Conservation (phyloP, 2,797 vertebrate species). For the Notolabrus celidotus region DNA sequence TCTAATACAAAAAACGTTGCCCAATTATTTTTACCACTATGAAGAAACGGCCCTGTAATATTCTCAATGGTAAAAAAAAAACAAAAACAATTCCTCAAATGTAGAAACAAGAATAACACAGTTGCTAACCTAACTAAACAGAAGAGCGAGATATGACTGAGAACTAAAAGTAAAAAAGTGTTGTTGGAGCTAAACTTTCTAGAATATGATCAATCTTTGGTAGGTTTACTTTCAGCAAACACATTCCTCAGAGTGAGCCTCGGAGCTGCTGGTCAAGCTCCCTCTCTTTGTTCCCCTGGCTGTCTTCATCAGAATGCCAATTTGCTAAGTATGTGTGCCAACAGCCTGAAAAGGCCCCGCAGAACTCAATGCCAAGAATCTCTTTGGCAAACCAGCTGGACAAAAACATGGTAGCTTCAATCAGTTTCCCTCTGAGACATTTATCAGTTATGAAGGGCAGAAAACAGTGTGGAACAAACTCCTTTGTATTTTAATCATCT, state of each 20-base stretch:
- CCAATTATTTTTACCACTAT: too few relatives aligned
- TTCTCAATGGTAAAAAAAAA: too few relatives aligned
- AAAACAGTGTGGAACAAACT: constrained; percentile 31
- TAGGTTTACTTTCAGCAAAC: constrained; percentile 11
- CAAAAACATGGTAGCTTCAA: constrained; percentile 69
- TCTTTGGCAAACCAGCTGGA: constrained; percentile 75
- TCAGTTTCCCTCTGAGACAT: constrained; percentile 62
- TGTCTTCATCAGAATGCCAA: constrained; percentile 73
- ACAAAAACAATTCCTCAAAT: too few relatives aligned
- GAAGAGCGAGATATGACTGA: not conserved
- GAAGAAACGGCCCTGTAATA: too few relatives aligned
- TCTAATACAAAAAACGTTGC: too few relatives aligned
- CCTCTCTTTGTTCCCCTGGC: constrained; percentile 50
- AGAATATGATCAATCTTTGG: not conserved
- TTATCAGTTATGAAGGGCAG: constrained; percentile 60
- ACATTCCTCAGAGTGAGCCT: constrained; percentile 22
- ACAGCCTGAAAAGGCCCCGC: constrained; percentile 74
- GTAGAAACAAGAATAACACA: too few relatives aligned
- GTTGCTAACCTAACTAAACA: not conserved
- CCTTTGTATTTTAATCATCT: constrained; percentile 46
- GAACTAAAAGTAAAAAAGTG: not conserved
- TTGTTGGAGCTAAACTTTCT: not conserved
- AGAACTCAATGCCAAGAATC: constrained; percentile 74
- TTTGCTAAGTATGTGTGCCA: constrained; percentile 64
- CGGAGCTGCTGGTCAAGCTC: constrained; percentile 42